Conservation (phyloP, 2,113 vertebrate genomes). For the Clupea harengus region DNA sequence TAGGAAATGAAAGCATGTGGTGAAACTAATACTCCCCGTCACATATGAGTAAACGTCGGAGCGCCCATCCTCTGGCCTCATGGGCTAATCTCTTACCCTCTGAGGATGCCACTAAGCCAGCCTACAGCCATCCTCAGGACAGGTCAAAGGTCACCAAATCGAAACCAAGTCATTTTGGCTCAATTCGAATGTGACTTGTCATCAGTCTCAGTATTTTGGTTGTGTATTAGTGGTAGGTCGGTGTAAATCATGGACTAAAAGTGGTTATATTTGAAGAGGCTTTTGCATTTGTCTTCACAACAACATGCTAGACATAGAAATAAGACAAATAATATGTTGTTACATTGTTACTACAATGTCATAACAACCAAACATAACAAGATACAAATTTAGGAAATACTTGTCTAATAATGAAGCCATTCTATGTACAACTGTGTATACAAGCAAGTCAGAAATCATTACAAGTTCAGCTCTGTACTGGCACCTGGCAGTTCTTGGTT, state of each 20-base stretch:
- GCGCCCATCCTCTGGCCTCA: background rate
- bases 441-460: background rate
- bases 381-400: background rate
- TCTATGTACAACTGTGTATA: background rate
- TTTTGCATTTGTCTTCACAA: background rate
- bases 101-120: background rate
- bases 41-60: background rate
- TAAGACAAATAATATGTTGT: background rate
- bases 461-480: background rate
- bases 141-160: background rate
- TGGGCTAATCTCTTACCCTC: background rate
- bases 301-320: background rate
- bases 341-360: background rate
- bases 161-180: background rate
- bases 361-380: too few species aligned
- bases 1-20: background rate
- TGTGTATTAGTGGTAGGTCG: background rate
- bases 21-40: background rate
- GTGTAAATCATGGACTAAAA: background rate
- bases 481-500: background rate
- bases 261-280: background rate
- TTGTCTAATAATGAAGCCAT: background rate
- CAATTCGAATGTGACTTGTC: background rate
- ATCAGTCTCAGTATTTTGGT: background rate
- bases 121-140: background rate